Evolutionary conservation across 2,888 invertebrate genomes (phyloP), one percentile per base, ranked within the genome.

Genomic region (Lycaena phlaeas): DNA sequence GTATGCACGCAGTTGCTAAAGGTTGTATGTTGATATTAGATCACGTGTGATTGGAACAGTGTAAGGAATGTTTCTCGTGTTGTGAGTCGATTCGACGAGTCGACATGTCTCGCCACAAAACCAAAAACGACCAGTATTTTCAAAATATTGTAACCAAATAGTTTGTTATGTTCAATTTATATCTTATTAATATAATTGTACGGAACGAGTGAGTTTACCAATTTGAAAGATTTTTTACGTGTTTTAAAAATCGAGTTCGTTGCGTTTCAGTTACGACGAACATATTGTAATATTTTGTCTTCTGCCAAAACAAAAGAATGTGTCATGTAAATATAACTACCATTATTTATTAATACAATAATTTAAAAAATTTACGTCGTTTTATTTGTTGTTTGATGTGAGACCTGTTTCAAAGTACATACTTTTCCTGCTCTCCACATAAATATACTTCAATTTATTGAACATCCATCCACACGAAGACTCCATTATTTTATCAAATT

Each of bases 301-400:
- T 84, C 77, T 84, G 84, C 84, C 84, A 84, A 84, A 84, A 82
- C 81, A 81, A 84, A 74, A 79, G 76, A 82, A 77, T 79, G 84
- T 84, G 84, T 84, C 84, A 82, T 84, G 84, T 84, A 84, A 82
- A 84, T 84, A 84, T 73, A 84, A 78, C 84, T 84, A 84, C 84
- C 84, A 84, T 82, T 84, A 84, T 84, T 84, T 84, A 84, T 84
- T 84, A 84, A 84, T 84, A 84, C 81, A 82, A 82, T 84, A 81
- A 82, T 81, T 84, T 78, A 78, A 79, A 81, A 61, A 62, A 50
- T 39, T 54, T 41, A 44, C 42, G 40, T 51, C 64, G 63, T 74
- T 79, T 78, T 61, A 68, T 76, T 70, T 64, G 28, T 40, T n/a
- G 7, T n/a, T 4, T 14, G n/a, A n/a, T n/a, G n/a, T n/a, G n/a